These are phyloP conservation scores for Acanthosoma haemorrhoidale DNA, from an alignment of 2,888 invertebrate species.

Conservation along the genomic window DNA sequence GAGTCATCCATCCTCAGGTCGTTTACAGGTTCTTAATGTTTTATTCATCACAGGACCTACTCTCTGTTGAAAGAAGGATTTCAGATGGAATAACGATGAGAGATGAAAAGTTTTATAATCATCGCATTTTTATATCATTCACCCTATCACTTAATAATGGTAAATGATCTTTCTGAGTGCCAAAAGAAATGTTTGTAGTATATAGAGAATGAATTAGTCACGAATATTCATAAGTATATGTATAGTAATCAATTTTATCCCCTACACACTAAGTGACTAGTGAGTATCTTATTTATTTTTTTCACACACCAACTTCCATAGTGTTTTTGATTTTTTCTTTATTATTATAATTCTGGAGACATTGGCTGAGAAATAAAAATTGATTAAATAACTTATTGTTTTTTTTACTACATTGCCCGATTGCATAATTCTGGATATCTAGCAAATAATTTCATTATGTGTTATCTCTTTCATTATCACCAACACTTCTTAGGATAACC, in stretches of 20 bases:
- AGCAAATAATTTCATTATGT: too few relatives aligned
- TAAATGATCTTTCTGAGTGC: not conserved
- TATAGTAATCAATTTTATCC: not conserved
- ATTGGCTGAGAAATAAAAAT: too few relatives aligned
- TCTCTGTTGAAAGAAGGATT: slow-evolving; percentile 14
- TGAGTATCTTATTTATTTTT: too few relatives aligned
- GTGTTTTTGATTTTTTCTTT: too few relatives aligned
- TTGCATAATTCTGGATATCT: too few relatives aligned
- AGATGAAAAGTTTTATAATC: slow-evolving; percentile 8
- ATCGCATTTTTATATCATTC: slow-evolving; percentile 1
- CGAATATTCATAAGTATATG: not conserved
- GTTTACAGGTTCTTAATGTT: not conserved
- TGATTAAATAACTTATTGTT: too few relatives aligned
- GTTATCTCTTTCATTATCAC: too few relatives aligned
- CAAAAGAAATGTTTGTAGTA: not conserved
- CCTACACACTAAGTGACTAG: too few relatives aligned
- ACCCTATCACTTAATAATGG: not conserved
- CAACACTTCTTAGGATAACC: too few relatives aligned
- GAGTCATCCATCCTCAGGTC: not conserved
- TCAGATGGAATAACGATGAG: slow-evolving; percentile 8
- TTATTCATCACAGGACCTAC: not conserved
- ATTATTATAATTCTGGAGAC: too few relatives aligned
- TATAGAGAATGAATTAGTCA: not conserved
- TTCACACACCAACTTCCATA: too few relatives aligned
- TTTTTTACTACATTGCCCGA: too few relatives aligned